Evolutionary conservation across 2,888 invertebrate genomes (phyloP).

Genomic region (Crioceris asparagi): DNA sequence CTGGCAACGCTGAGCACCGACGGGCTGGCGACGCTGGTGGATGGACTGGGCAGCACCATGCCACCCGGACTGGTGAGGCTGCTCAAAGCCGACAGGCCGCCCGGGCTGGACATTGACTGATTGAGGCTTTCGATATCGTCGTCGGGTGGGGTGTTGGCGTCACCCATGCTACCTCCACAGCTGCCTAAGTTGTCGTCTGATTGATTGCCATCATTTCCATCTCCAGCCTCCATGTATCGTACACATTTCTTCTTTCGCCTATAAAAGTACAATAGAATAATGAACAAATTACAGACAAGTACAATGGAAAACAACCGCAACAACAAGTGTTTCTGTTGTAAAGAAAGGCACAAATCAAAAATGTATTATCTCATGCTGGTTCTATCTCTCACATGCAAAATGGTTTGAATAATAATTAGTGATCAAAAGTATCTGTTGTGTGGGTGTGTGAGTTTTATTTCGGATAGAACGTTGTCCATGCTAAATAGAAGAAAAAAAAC

Average conservation of each 20-base stretch:
- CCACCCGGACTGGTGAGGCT: conserved; percentile 57
- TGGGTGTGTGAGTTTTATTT: too few species aligned
- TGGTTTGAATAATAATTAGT: too few species aligned
- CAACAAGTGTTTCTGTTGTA: conserved; percentile 5
- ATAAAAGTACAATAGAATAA: conserved; percentile 31
- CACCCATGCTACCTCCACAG: conserved; percentile 68
- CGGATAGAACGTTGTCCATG: too few species aligned
- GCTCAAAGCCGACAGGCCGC: conserved; percentile 55
- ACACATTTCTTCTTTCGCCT: conserved; percentile 97
- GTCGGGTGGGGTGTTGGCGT: conserved; percentile 55
- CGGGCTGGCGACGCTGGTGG: conserved; percentile 58
- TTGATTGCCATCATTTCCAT: conserved; percentile 50
- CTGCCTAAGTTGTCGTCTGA: conserved; percentile 68
- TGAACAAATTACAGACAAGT: too few species aligned
- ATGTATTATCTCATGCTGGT: too few species aligned
- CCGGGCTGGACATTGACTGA: conserved; percentile 50
- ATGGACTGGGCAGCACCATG: conserved; percentile 67
- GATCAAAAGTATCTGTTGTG: too few species aligned
- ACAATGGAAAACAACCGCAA: not conserved
- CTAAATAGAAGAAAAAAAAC: too few species aligned
- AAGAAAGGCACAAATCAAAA: conserved; percentile 4
- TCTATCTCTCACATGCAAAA: too few species aligned
- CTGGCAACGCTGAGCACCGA: conserved; percentile 50
- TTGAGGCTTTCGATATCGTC: conserved; percentile 51
- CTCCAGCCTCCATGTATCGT: conserved; percentile 81